A percentile compares a stretch with the other conserved stretches of the same genome.
Evolutionary conservation across 2,113 vertebrate genomes (phyloP).

Genomic region (Pelmatolapia mariae): DNA sequence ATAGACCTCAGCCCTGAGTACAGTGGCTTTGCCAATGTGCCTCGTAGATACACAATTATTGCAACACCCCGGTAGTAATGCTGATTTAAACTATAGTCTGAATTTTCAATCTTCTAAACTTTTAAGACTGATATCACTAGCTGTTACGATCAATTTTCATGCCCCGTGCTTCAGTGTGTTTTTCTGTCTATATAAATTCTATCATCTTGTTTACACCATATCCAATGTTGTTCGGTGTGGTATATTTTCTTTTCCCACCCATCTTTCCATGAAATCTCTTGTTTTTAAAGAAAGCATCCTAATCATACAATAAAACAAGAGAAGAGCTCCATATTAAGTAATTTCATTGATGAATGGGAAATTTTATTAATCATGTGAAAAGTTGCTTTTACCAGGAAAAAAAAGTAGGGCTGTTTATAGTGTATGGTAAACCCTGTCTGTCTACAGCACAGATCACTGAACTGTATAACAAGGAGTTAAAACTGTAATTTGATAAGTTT

Average conservation of each 20-base stretch:
- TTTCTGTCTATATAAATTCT: neutral
- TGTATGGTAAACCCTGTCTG: neutral
- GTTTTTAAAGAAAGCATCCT: neutral
- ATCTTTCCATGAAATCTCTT: neutral
- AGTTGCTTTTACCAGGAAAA: neutral
- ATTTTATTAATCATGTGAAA: neutral
- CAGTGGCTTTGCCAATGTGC: slow-evolving; percentile 58
- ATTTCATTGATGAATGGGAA: neutral
- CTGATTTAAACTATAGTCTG: accelerated
- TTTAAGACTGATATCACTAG: neutral
- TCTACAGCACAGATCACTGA: neutral
- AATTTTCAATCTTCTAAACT: neutral
- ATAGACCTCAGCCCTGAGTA: slow-evolving; percentile 48
- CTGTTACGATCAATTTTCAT: neutral
- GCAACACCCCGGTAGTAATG: neutral
- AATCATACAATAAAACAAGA: neutral
- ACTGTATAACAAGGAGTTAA: neutral
- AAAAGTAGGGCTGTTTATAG: neutral
- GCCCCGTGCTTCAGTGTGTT: neutral
- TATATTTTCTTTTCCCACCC: neutral
- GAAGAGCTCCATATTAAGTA: neutral
- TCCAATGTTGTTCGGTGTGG: accelerated
- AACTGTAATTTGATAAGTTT: slow-evolving; percentile 26
- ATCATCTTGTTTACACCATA: neutral
- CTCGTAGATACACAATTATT: slow-evolving; percentile 18